Base-by-base conservation (phyloP, 2,797 vertebrate genomes). In the Petrocephalus sullivani region DNA sequence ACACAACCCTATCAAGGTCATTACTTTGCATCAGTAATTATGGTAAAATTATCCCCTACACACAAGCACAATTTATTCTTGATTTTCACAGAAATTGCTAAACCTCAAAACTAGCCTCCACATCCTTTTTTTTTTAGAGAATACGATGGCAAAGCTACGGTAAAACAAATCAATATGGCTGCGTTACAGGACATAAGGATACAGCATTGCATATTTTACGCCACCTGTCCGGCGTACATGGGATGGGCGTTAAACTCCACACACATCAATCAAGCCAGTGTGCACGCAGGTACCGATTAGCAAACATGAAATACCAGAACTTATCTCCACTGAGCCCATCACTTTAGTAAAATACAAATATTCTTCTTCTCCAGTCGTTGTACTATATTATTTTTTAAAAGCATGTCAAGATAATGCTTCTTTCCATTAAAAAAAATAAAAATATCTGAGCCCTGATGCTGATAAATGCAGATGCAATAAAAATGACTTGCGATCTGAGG, bases 391-490 rank as follows among this genome's bases (percentile, higher is more conserved):
- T 61, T 23, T 81, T 81, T 71, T 71, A 71, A 71, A 81, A 81
- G 75, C 51, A 56, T 7, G 23, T 56, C 83, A 54, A 85, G 51
- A 56, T 54, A 56, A 85, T 56, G 16, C 49, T 56, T 33, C 54
- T 28, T 54, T 51, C 12, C 51, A 16, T 54, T 56, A 33, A 84
- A 84, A 84, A 57, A 54, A 82, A 10, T 9, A 53, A 49, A 21
- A 3, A 9, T 64, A 54, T 23, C 49, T 21, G 19, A 57, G 83
- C 5, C 54, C 28, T 41, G 28, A 86, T 60, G 53, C 54, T 60
- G 53, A 86, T 86, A 58, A 86, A 86, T 86, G 33, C 56, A 19
- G 16, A 41, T 19, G 56, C 54, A 58, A 60, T 60, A 86, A 86
- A 86, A 57, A 85, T 60, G 83, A 57, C 53, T 56, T 58, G 54